Base-by-base conservation (phyloP, 1,140 invertebrate species). In the Acromyrmex echinatior region DNA sequence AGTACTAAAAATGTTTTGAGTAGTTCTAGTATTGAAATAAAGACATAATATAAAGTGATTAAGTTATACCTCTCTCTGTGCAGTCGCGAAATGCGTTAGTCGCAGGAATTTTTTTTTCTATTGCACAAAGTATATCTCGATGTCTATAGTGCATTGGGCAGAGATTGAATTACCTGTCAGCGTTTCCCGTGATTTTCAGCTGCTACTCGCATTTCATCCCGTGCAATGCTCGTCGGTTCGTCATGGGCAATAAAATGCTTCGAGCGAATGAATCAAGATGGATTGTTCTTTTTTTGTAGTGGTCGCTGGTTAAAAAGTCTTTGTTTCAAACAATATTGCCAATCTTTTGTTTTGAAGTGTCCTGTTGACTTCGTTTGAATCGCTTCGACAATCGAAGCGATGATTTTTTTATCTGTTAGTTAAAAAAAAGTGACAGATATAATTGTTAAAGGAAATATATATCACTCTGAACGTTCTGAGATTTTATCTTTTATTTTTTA, bases 121-220 rank as follows among this genome's bases (percentile, higher is more conserved):
- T 21, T 56, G 78, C 31, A 78, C 76, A 62, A 63, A 28, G 51
- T 68, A 51, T 35, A 31, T 18, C 3, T 39, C 63, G 21, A 9
- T 45, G 35, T 73, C 62, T 81, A 25, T 25, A 74, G 63, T 45
- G 35, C 49, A 60, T 85, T 78, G 31, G 28, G 18, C 53, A 60
- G 86, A 60, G 86, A 88, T 89, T 78, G 74, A 88, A 86, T 89
- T 87, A 79, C 66, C 74, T 73, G 80, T 77, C 86, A 82, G 77
- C 87, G 62, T 81, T 81, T 81, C 39, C 18, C 39, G 73, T 35
- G 80, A 88, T 79, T 85, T 74, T 86, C 21, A 81, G n/a, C 14
- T 14, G 58, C 53, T 74, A 49, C 60, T 87, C 70, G 56, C 71
- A 56, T 28, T 77, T 73, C 49, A 73, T 62, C 7, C 28, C 18